These are phyloP conservation scores for Clarias laeviceps DNA, from an alignment of 2,797 vertebrate genomes.

Conservation along the genomic window DNA sequence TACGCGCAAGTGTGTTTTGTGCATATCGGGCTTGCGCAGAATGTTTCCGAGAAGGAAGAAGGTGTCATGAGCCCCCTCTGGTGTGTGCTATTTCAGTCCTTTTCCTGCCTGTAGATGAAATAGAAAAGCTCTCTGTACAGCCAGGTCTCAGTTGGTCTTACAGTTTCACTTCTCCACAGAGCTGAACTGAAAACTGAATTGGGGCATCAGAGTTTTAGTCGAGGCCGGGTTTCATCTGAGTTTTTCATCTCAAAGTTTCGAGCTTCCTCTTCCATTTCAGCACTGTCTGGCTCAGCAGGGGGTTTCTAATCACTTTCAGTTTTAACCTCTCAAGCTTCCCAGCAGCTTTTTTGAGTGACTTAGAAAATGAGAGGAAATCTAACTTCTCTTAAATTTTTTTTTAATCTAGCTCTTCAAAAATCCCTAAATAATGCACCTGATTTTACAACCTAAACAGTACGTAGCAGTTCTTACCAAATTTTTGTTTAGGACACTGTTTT, in stretches of 20 bases:
- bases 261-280: constrained; percentile 32
- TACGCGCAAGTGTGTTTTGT: constrained; percentile 13
- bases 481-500: background rate
- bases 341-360: constrained; percentile 14
- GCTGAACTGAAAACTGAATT: constrained; percentile 11
- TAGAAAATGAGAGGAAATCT: background rate
- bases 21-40: constrained; percentile 25
- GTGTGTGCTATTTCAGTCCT: constrained; percentile 41
- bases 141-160: background rate
- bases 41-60: constrained; percentile 44
- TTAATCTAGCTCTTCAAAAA: background rate
- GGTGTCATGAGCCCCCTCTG: constrained; percentile 15
- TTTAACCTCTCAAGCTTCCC: background rate
- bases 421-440: background rate
- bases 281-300: background rate
- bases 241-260: constrained; percentile 13
- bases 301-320: background rate
- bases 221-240: background rate
- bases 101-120: constrained; percentile 31
- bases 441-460: too few relatives aligned
- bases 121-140: constrained; percentile 19
- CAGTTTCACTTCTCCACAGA: constrained; percentile 29
- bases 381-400: background rate
- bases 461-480: background rate
- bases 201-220: background rate